A percentile compares a stretch with the other conserved stretches of the same genome.
phyloP scores from a whole-genome alignment of 2,888 invertebrate species.

The Epistrophe eligans region DNA sequence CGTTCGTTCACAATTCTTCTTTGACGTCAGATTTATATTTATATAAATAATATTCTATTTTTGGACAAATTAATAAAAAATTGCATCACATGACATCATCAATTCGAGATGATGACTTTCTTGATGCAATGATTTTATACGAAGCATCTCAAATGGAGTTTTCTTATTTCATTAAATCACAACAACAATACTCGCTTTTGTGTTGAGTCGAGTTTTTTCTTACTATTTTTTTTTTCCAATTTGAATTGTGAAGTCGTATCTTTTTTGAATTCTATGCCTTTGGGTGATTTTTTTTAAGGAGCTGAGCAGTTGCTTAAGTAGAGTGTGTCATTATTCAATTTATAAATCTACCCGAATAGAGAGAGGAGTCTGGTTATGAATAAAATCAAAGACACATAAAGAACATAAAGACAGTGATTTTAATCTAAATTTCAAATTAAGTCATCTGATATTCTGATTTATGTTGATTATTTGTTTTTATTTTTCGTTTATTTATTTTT shows the following conservation, averaged over 20 bases:
- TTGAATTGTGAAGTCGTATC: not conserved
- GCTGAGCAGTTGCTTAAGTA: not conserved
- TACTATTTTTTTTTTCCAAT: not conserved
- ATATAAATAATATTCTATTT: slow-evolving; percentile 52
- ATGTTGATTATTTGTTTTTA: not conserved
- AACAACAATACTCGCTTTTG: slow-evolving; percentile 32
- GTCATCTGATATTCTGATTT: slow-evolving; percentile 32
- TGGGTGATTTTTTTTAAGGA: slow-evolving; percentile 5
- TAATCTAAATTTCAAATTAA: slow-evolving; percentile 52
- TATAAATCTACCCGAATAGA: slow-evolving; percentile 36
- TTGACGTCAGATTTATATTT: slow-evolving; percentile 40
- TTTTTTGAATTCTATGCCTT: not conserved
- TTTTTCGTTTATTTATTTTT: not conserved
- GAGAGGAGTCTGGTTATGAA: not conserved
- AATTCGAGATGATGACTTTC: slow-evolving; percentile 10
- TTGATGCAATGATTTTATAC: not conserved
- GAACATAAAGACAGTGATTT: slow-evolving; percentile 8
- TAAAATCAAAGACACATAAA: not conserved
- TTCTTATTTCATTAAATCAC: not conserved
- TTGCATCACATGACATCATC: slow-evolving; percentile 65
- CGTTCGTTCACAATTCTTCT: not conserved
- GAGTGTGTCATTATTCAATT: slow-evolving; percentile 44
- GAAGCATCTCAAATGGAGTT: not conserved
- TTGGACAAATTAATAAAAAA: slow-evolving; percentile 58
- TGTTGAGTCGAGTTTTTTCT: slow-evolving; percentile 8